Evolutionary conservation across 1,140 invertebrate genomes (phyloP).

Genomic region (Aradophagus sp.): DNA sequence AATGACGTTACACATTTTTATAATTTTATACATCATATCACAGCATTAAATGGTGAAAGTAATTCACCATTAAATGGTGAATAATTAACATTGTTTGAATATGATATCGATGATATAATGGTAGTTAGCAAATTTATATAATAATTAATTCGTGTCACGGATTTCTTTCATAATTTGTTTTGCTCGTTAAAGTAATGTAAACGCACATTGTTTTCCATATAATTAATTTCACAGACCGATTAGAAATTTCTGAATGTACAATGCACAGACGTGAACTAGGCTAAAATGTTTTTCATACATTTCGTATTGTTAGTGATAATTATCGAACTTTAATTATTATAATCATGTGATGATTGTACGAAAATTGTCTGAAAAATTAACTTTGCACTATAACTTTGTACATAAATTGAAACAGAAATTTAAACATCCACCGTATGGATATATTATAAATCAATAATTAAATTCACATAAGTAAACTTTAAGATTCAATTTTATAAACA

Average conservation of each 20-base stretch:
- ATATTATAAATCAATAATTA: no score
- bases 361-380: neutral
- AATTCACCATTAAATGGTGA: no score
- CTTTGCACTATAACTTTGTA: no score
- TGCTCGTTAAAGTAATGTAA: conserved; percentile 5
- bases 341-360: neutral
- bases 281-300: conserved; percentile 13
- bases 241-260: conserved; percentile 25
- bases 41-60: no score
- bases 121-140: conserved; percentile 1
- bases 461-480: no score
- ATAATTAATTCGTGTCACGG: conserved; percentile 1
- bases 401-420: no score
- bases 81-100: no score
- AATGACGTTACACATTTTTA: no score
- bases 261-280: conserved; percentile 32
- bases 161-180: conserved; percentile 16
- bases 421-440: no score
- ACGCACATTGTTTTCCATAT: conserved; percentile 18
- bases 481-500: no score
- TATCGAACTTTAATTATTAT: neutral
- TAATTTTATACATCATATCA: no score
- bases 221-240: conserved; percentile 24
- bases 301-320: conserved; percentile 8
- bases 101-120: conserved; percentile 4